Conservation (phyloP, 2,888 invertebrate species). For the Tetanocera ferruginea region DNA sequence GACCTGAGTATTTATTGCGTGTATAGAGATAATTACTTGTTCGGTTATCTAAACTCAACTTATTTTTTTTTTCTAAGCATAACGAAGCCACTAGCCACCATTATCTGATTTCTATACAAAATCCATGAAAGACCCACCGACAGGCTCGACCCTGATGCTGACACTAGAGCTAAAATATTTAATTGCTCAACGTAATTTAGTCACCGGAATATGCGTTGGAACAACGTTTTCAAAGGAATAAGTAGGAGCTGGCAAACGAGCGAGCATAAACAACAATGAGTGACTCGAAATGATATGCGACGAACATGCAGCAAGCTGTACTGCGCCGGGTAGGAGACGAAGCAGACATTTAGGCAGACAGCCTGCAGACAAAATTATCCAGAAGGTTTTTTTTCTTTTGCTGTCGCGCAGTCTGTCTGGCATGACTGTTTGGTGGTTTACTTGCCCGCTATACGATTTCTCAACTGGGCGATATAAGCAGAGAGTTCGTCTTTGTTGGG, state of each 20-base stretch:
- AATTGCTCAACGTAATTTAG: neutral
- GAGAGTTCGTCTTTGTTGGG: neutral
- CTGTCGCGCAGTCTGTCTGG: neutral
- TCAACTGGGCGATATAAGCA: neutral
- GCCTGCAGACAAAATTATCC: slow-evolving; percentile 24
- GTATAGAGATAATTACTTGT: too few relatives aligned
- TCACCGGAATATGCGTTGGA: neutral
- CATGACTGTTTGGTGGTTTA: neutral
- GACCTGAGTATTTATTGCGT: too few relatives aligned
- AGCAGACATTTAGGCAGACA: slow-evolving; percentile 30
- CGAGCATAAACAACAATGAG: neutral
- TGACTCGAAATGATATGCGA: neutral
- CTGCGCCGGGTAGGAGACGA: slow-evolving; percentile 1
- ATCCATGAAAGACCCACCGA: neutral
- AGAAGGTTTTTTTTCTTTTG: neutral
- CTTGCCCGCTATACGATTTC: neutral
- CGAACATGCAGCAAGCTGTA: slow-evolving; percentile 3
- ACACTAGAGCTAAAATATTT: neutral
- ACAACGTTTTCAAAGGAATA: neutral
- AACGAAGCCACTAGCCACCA: too few relatives aligned
- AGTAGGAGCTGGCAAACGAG: neutral
- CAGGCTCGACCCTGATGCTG: neutral
- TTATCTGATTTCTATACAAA: neutral
- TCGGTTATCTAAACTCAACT: too few relatives aligned
- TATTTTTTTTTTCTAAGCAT: too few relatives aligned